Base-by-base conservation (phyloP, 2,888 invertebrate species). In the Mimumesa dahlbomi region DNA sequence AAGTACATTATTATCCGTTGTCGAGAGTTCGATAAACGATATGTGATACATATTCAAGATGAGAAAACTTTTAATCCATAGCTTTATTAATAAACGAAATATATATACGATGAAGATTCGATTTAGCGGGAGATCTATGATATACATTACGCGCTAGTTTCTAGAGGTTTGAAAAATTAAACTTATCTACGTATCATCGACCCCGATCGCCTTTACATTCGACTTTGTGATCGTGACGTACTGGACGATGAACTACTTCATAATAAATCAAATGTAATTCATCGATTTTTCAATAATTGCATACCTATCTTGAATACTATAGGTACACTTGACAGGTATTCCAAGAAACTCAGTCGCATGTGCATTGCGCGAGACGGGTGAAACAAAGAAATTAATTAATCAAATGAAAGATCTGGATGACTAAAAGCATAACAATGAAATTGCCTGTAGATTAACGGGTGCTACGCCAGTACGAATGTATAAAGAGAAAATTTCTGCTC, bases 141-240 rank as follows among this genome's bases (percentile, higher is more conserved):
- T 43, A 29, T 5, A 43, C 7, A 14, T n/a, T 22, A 21, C 48
- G 65, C 59, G 57, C 59, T 45, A 61, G 52, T 66, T 69, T 63
- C 48, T 19, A 22, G 42, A 13, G 21, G 38, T 58, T n/a, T 46
- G 16, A 70, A 71, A 71, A 74, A 68, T 59, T 29, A 38, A 45
- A 42, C 29, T 61, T 65, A 70, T 73, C 70, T 34, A 29, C 57
- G 54, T 70, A 75, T 75, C 70, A 62, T 52, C 65, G 64, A 65
- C 67, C 75, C 40, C 67, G 67, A 70, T 73, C 73, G 70, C 61
- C 61, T 58, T 54, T 50, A 18, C 66, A 62, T 59, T 73, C 61
- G 52, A 70, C 70, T 73, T 64, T 58, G 58, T 36, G 49, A 75
- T 67, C 64, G 38, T 58, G 64, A 70, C 61, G 63, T 63, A 46